Percentiles rank a stretch among this genome's conserved stretches.
Evolutionary conservation across 2,888 invertebrate species (phyloP).

Genomic region (Phortica okadai): DNA sequence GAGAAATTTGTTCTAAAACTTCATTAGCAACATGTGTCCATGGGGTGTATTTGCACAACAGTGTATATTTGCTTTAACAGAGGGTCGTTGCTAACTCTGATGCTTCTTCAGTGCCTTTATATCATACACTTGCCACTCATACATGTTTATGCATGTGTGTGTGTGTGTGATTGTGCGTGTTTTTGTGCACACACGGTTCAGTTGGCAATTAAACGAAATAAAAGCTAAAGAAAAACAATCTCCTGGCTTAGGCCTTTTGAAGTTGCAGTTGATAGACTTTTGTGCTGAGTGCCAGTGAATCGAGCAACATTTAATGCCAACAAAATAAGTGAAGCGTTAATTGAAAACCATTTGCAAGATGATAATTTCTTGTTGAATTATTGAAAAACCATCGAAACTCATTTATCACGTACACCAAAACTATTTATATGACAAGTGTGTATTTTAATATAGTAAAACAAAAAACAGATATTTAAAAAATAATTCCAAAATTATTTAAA

Average conservation of each 20-base stretch:
- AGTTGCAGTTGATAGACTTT: conserved; percentile 13
- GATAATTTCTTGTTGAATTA: neutral
- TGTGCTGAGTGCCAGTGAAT: neutral
- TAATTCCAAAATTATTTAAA: too few species aligned
- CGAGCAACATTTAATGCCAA: neutral
- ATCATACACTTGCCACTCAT: neutral
- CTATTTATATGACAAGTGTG: too few species aligned
- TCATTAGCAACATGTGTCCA: conserved; percentile 66
- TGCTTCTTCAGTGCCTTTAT: neutral
- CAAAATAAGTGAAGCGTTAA: neutral
- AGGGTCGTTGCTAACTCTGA: neutral
- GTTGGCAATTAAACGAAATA: conserved; percentile 68
- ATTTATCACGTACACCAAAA: too few species aligned
- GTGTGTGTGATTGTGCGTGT: neutral
- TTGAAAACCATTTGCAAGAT: neutral
- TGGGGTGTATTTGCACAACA: conserved; percentile 40
- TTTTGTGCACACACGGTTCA: conserved; percentile 54
- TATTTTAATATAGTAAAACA: too few species aligned
- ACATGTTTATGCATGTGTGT: neutral
- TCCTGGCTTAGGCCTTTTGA: conserved; percentile 46
- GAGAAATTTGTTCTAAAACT: conserved; percentile 62
- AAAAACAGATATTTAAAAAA: too few species aligned
- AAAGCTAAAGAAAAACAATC: conserved; percentile 61
- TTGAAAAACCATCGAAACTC: too few species aligned
- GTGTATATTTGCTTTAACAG: neutral